Base-by-base conservation (phyloP, 1,140 invertebrate species). In the Rhopalosiphum padi region DNA sequence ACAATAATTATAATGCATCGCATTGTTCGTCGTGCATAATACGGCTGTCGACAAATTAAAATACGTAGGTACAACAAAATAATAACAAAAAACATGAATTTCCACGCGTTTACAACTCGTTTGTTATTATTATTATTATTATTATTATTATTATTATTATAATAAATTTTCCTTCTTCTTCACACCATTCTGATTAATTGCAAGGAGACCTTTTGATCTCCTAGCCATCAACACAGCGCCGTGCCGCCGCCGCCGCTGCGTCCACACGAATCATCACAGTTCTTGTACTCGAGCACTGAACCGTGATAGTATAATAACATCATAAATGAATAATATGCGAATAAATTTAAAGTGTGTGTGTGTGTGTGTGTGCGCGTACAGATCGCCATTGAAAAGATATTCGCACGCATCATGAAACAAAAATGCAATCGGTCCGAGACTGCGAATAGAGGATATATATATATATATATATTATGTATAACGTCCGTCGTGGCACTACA, bases 41-140 rank as follows among this genome's bases (percentile, higher is more conserved):
- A 83, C 37, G 77, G 82, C 35, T 83, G 82, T 83, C 82, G 82
- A 83, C 82, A 83, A 83, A 83, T 83, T 83, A 83, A 83, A 83
- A 37, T 3, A 41, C 41, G 41, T 3, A 77, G 30, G 4, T n/a
- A 6, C 23, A 35, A n/a, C 30, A 77, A 77, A 77, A 77, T 77
- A 77, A 77, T 77, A 77, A 77, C 15, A 77, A 77, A 37, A 46
- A 83, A 83, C 37, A 83, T 23, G 37, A 22, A 37, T 35, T 37
- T 83, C 35, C 82, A 41, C 22, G 35, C 82, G 82, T 37, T 77
- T 77, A 77, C 60, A 77, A 77, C 60, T 77, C 30, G 60, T 77
- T 77, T 77, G 35, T 41, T 37, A 4, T 83, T 37, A 37, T 83
- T 83, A 37, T 83, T 83, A 37, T n/a, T n/a, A n/a, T n/a, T n/a